Percentiles rank a stretch among this genome's conserved stretches.
phyloP scores from a whole-genome alignment of 2,113 vertebrate species.

The Xyrauchen texanus region DNA sequence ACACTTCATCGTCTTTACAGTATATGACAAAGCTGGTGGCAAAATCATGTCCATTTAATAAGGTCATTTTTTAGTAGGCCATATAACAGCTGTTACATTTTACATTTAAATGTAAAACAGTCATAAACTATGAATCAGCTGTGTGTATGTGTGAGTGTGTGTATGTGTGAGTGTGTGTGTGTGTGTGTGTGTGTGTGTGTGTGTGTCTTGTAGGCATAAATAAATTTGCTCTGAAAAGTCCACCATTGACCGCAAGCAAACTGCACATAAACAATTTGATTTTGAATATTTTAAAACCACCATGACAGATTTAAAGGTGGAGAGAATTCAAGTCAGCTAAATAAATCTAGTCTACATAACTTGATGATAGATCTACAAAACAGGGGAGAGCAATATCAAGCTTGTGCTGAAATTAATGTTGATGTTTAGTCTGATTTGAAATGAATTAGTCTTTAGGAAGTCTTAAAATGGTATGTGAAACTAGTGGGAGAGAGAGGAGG shows the following conservation, averaged over 20 bases:
- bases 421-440: not conserved
- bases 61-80: not conserved
- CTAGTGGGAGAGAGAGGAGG: not conserved
- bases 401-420: not conserved
- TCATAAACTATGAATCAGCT: slow-evolving; percentile 5
- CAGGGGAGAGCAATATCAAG: slow-evolving; percentile 14
- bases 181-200: no score
- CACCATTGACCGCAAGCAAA: not conserved
- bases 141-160: not conserved
- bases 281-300: slow-evolving; percentile 12
- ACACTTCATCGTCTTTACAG: not conserved
- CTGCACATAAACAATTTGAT: slow-evolving; percentile 11
- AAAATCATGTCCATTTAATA: slow-evolving; percentile 8
- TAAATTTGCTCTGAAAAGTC: slow-evolving; percentile 6
- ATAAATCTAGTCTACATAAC: slow-evolving; percentile 20
- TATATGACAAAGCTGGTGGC: slow-evolving; percentile 2
- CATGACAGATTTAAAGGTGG: slow-evolving; percentile 29
- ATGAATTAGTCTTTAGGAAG: not conserved
- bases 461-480: not conserved
- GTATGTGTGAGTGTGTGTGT: slow-evolving; percentile 16
- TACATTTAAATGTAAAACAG: not conserved
- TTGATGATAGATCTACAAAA: slow-evolving; percentile 3
- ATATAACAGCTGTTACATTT: no score
- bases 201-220: slow-evolving; percentile 1
- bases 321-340: slow-evolving; percentile 5